A percentile compares a stretch with the other conserved stretches of the same genome.
Conservation (phyloP, 2,888 invertebrate genomes). For the Erpobdella octoculata region DNA sequence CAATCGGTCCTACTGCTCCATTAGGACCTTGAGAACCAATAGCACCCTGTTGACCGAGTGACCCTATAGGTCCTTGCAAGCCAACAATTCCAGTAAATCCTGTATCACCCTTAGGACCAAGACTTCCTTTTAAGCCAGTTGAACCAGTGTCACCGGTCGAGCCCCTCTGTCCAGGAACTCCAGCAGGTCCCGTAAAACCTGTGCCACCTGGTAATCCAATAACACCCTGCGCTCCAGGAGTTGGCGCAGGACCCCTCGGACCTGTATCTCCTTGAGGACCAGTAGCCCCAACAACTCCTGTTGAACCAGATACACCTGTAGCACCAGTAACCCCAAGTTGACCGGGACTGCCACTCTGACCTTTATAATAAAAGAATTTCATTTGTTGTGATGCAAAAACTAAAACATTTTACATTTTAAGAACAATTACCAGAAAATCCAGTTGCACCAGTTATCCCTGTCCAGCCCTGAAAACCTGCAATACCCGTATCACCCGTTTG, state of each 20-base stretch:
- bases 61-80: conserved; percentile 12
- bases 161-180: conserved; percentile 24
- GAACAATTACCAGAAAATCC: conserved; percentile 14
- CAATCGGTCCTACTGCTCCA: conserved; percentile 20
- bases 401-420: not conserved
- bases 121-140: not conserved
- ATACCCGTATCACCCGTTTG: not conserved
- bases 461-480: not conserved
- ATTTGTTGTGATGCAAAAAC: no score
- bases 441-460: conserved; percentile 21
- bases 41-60: conserved; percentile 12
- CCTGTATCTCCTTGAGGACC: conserved; percentile 21
- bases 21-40: conserved; percentile 15
- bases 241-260: not conserved
- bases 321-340: not conserved
- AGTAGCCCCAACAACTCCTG: not conserved
- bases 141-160: conserved; percentile 30
- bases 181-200: conserved; percentile 30
- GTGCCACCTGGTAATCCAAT: not conserved
- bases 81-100: conserved; percentile 20
- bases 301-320: not conserved
- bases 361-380: no score
- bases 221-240: not conserved
- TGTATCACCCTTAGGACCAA: conserved; percentile 4
- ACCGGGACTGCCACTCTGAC: conserved; percentile 17